A percentile compares a stretch with the other conserved stretches of the same genome.
These are phyloP conservation scores for Ailurus styani DNA, from an alignment of 2,113 vertebrate species.

Conservation along the genomic window DNA sequence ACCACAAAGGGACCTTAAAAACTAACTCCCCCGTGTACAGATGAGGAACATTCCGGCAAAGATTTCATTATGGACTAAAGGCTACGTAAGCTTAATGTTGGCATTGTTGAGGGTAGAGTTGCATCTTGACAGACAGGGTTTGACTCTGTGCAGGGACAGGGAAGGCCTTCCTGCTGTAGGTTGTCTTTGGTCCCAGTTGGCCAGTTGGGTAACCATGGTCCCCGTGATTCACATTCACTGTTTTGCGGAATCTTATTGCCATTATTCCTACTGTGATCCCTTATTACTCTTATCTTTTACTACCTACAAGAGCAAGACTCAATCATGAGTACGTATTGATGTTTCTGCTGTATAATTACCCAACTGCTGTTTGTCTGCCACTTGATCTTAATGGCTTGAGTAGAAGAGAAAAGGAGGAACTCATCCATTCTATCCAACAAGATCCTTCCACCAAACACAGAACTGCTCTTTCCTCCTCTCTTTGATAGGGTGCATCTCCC, in stretches of 20 bases:
- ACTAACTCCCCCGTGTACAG: background rate
- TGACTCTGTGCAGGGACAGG: background rate
- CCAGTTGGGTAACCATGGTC: background rate
- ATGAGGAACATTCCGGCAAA: background rate
- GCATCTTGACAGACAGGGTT: background rate
- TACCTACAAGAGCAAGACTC: background rate
- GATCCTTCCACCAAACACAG: background rate
- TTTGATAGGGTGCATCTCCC: background rate
- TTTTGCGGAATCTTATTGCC: background rate
- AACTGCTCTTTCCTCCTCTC: background rate
- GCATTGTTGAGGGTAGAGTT: background rate
- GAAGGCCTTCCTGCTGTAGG: background rate
- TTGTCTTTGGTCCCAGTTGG: background rate
- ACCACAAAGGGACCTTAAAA: background rate
- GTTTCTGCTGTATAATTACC: background rate
- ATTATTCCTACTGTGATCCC: background rate
- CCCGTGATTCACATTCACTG: background rate
- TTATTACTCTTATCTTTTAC: background rate
- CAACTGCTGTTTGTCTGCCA: background rate
- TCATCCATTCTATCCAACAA: background rate
- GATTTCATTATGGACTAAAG: background rate
- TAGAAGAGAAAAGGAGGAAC: background rate
- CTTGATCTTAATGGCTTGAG: background rate
- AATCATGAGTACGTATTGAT: background rate
- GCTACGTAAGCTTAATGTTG: background rate